A percentile compares a stretch with the other conserved stretches of the same genome.
These are phyloP conservation scores for Calypte anna DNA, from an alignment of 2,113 vertebrate genomes.

Conservation along the genomic window DNA sequence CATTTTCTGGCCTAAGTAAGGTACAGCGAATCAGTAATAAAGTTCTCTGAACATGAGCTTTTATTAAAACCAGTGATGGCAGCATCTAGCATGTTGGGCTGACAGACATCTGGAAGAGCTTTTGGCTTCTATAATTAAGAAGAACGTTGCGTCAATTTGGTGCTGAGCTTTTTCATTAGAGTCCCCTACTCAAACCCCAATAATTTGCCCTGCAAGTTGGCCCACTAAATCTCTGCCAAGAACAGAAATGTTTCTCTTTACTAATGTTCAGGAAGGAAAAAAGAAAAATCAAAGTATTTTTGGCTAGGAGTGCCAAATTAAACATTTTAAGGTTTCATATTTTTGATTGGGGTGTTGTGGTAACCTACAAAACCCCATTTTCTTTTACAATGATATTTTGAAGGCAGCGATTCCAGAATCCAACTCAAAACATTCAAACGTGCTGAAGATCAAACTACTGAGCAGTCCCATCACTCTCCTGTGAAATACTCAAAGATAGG, in stretches of 20 bases:
- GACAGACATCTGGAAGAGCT: conserved; percentile 63
- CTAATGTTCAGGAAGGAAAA: not conserved
- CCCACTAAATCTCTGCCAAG: not conserved
- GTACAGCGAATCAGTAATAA: conserved; percentile 50
- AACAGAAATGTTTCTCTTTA: not conserved
- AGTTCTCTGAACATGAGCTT: conserved; percentile 48
- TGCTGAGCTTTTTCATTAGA: conserved; percentile 61
- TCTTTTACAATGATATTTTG: not conserved
- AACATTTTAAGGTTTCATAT: conserved; percentile 3
- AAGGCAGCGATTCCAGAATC: not conserved
- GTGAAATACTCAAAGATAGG: not conserved
- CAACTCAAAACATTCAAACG: not conserved
- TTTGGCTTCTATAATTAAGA: conserved; percentile 57
- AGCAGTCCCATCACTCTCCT: not conserved
- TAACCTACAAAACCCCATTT: not conserved
- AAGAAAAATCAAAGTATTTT: not conserved
- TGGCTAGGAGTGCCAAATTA: conserved; percentile 12
- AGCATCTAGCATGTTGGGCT: conserved; percentile 27
- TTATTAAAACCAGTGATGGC: conserved; percentile 65
- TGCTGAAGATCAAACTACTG: not conserved
- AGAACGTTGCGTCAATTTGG: conserved; percentile 51
- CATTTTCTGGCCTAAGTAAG: conserved; percentile 19
- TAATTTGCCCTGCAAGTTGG: not conserved
- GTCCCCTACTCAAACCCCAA: not conserved
- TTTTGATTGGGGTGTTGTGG: not conserved